Evolutionary conservation across 2,797 vertebrate species (phyloP), one percentile per base, ranked within the genome.

Genomic region (Sandelia bainsii): DNA sequence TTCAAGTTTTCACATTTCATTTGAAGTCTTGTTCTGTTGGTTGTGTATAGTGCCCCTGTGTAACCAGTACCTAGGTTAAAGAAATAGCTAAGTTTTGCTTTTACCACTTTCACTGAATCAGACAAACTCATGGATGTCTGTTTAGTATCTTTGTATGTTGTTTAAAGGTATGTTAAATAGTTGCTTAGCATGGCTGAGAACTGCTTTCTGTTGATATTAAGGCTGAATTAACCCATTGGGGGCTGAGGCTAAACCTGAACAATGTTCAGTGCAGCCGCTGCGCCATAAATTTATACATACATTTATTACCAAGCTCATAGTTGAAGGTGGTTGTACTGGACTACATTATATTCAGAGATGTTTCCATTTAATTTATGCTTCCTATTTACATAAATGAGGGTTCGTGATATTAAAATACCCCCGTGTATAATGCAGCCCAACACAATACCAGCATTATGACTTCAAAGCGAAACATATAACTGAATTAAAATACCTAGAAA

Each of bases 11-110:
- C 59, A 48, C 13, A 1, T 69, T 72, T 72, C 20, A 65, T 71
- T 56, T 65, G 32, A 75, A 76, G 69, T 72, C 68, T 76, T 66
- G 62, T 73, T 80, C 45, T 67, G 42, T 74, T 50, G 58, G 48
- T 76, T 49, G 23, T 49, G 57, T 25, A 10, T 67, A 14, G 5
- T 60, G 29, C 20, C n/a, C 56, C 29, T 53, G 23, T 76, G 54
- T 63, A 25, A 81, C 23, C 64, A 56, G 49, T 37, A 66, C 49
- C 34, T 25, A 39, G 27, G 52, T 69, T 77, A 10, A 75, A 67
- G 61, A 39, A 70, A 37, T 32, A 72, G 52, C 19, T 68, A 63
- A 8, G 20, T 72, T 75, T 56, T 32, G 19, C n/a, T 40, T 52
- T 22, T 75, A 7, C 59, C 59, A 10, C 58, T 68, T 44, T 46